These are phyloP conservation scores for Jordanella pulchra DNA, from an alignment of 2,797 vertebrate species.

Conservation along the genomic window DNA sequence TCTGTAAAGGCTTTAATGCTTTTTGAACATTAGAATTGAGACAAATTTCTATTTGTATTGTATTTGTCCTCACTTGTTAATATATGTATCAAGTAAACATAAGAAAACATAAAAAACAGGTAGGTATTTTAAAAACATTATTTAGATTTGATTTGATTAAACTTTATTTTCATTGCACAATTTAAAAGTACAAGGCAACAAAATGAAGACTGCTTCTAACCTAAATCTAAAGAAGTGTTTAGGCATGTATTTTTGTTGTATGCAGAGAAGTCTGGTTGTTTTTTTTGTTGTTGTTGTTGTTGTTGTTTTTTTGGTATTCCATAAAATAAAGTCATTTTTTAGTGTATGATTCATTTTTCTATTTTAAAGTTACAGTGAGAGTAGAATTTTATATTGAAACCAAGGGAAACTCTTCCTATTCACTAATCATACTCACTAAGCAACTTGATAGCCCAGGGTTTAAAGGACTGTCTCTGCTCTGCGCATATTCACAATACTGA, in stretches of 20 bases:
- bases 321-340: not conserved
- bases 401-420: constrained; percentile 24
- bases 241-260: too few species aligned
- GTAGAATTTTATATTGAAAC: constrained; percentile 46
- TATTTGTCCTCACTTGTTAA: not conserved
- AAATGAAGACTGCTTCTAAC: too few species aligned
- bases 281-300: too few species aligned
- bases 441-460: constrained; percentile 68
- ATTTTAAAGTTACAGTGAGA: not conserved
- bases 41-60: not conserved
- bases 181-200: too few species aligned
- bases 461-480: constrained; percentile 79
- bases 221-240: too few species aligned
- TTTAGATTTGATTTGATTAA: too few species aligned
- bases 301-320: too few species aligned
- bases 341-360: not conserved
- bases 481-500: constrained; percentile 73
- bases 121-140: too few species aligned
- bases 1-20: not conserved
- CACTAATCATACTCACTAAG: not conserved
- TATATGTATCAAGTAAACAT: not conserved
- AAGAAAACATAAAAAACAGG: too few species aligned
- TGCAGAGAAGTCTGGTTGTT: too few species aligned
- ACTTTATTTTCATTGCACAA: too few species aligned
- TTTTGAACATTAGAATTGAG: not conserved